Base-by-base conservation (phyloP, 2,888 invertebrate genomes). In the Chrysolina haemoptera region DNA sequence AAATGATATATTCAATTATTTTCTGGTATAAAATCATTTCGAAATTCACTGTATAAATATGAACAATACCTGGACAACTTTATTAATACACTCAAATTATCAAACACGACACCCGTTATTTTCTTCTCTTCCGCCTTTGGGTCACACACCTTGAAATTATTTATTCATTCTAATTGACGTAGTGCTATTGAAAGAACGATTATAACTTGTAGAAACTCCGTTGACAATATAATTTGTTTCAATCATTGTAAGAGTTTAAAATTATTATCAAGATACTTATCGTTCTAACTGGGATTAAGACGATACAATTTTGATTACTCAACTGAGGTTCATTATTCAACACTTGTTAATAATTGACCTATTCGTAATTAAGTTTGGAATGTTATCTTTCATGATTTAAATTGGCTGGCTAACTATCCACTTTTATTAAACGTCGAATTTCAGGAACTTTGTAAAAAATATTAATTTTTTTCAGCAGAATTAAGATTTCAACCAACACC, bases 281-380 rank as follows among this genome's bases (percentile, higher is more conserved):
- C 27, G 27, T 35, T n/a, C n/a, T 35, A 59, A 59, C n/a, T 59
- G n/a, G 59, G 59, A 59, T 59, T 14, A n/a, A 59, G 14, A 59
- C 63, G 35, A 41, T 70, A 41, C 71, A 70, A 40, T 40, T 71
- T 59, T 62, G 71, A 68, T 74, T 71, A 74, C 71, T 68, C 50
- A 68, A 68, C 64, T 43, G 70, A 62, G 62, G 14, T 65, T 73
- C 68, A 65, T 64, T 74, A 74, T 68, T 71, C 68, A 71, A 68
- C 71, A 71, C 71, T 74, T 65, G 50, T 65, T 70, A 68, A 68
- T 50, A 16, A 71, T 71, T 68, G 68, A 50, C 64, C 35, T 65
- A 48, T 74, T 35, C 71, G 46, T 65, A 50, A 68, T 71, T 64
- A 68, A 65, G 67, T 67, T 41, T 50, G 1, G 35, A 18, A 53